Evolutionary conservation across 2,113 vertebrate species (phyloP), one percentile per base, ranked within the genome.

Genomic region (Indicator indicator): DNA sequence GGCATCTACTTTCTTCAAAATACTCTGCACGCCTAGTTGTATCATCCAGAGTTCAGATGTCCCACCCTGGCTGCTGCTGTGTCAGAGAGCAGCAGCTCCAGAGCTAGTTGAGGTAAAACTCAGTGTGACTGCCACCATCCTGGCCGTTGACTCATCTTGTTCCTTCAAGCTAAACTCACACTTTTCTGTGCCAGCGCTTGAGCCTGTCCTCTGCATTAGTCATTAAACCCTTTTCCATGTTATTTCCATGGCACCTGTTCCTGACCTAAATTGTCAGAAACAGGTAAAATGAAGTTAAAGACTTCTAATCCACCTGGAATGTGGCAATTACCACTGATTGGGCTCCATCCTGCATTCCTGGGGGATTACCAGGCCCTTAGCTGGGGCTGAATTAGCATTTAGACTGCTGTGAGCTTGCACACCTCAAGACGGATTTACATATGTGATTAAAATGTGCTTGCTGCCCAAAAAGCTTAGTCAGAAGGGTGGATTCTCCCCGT

Each of bases 261-360:
- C 94, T 9, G 52, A 74, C 32, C 56, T 4, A 1, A 8, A 16
- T 50, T 78, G 83, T 82, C 83, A 94, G 81, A 14, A 90, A 4
- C 70, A 86, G 93, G 90, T 95, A 92, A 94, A 92, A 72, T 26
- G 55, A 64, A 89, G 2, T 64, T 52, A 16, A 65, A 30, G 0
- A 1, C 33, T 86, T 3, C 59, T 90, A 95, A 95, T 94, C 94
- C 91, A 38, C 12, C 84, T 59, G 95, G 96, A 95, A 95, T 92
- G 93, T 0, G 1, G 84, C 81, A 82, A 84, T 93, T 85, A 80
- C 59, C 77, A 4, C 24, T 12, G 0, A 0, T 6, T 46, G 88
- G 83, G 89, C 44, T 33, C 67, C 4, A 20, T 75, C 26, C 84
- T 30, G 82, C 95, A 92, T 95, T 96, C 95, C 93, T 87, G 89